Evolutionary conservation across 2,888 invertebrate species (phyloP).

Genomic region (Eilema caniola): DNA sequence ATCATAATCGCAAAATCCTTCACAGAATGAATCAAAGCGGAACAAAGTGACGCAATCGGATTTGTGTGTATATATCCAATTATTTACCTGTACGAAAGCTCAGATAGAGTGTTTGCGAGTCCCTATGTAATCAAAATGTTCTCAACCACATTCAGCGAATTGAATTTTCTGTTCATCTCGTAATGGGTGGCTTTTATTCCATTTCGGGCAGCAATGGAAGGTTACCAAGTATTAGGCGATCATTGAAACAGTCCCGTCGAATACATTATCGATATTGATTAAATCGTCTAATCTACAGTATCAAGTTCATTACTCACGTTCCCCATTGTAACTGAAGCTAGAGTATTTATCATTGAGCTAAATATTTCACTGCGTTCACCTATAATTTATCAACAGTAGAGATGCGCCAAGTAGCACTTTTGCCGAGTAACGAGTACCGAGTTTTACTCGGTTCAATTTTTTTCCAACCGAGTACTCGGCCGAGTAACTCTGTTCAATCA

Average conservation of each 20-base stretch:
- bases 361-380: constrained; percentile 28
- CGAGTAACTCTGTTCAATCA: too few species aligned
- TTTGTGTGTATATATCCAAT: constrained; percentile 59
- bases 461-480: too few species aligned
- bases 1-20: constrained; percentile 33
- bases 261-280: constrained; percentile 63
- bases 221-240: constrained; percentile 44
- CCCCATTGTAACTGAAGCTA: constrained; percentile 41
- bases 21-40: constrained; percentile 43
- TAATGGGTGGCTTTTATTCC: constrained; percentile 65
- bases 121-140: constrained; percentile 66
- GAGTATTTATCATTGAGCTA: constrained; percentile 49
- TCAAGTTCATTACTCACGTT: constrained; percentile 57
- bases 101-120: constrained; percentile 55
- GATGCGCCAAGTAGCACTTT: too few species aligned
- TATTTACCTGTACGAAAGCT: constrained; percentile 63
- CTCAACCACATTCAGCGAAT: constrained; percentile 63
- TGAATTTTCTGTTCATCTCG: constrained; percentile 66
- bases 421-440: too few species aligned
- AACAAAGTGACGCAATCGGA: constrained; percentile 53
- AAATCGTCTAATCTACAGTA: constrained; percentile 52
- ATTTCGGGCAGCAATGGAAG: constrained; percentile 44
- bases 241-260: constrained; percentile 54
- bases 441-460: too few species aligned
- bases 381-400: constrained; percentile 45